Evolutionary conservation across 2,113 vertebrate genomes (phyloP).

Genomic region (western clawed frog (Xenopus tropicalis)): UCB_Xtro_10.0 CM004443.2:158426501-158427000

Average conservation of each 20-base stretch:
- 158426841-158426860: slow-evolving; percentile 47
- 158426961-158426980: slow-evolving; percentile 18
- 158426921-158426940: background rate
- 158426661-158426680: slow-evolving; percentile 6
- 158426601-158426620: background rate
- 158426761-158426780: slow-evolving; percentile 54
- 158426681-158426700: slow-evolving; percentile 19
- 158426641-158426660: slow-evolving; percentile 25
- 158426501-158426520: background rate
- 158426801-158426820: slow-evolving; percentile 56
- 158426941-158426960: slow-evolving; percentile 27
- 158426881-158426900: slow-evolving; percentile 24
- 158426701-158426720: slow-evolving; percentile 15
- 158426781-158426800: slow-evolving; percentile 53
- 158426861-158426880: slow-evolving; percentile 22
- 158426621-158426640: background rate
- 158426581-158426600: slow-evolving; percentile 3
- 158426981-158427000: slow-evolving; percentile 16
- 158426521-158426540: background rate
- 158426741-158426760: slow-evolving; percentile 47
- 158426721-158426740: slow-evolving; percentile 37
- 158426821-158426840: slow-evolving; percentile 13
- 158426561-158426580: slow-evolving; percentile 5
- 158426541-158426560: slow-evolving; percentile 1
- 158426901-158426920: slow-evolving; percentile 12